These are phyloP conservation scores for Montipora sp. DNA, from an alignment of 64 coral and sea anemone genomes.

Conservation along the genomic window DNA sequence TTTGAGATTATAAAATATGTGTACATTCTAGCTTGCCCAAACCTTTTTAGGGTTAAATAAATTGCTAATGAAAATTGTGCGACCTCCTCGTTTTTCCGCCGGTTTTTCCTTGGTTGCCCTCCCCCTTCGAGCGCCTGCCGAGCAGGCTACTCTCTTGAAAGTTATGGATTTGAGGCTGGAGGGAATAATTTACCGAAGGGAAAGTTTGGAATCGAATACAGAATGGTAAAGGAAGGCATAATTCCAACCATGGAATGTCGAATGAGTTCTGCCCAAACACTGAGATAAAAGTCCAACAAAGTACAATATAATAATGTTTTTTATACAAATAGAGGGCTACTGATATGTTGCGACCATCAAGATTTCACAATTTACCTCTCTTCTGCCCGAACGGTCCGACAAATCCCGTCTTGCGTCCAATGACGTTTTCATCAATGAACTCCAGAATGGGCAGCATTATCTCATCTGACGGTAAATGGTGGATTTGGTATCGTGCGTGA, in stretches of 20 bases:
- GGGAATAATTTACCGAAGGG: too few species aligned
- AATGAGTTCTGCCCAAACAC: not conserved
- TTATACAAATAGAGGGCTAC: not conserved
- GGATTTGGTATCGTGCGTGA: not conserved
- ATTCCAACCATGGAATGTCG: not conserved
- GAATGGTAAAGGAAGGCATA: not conserved
- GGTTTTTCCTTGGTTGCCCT: too few species aligned
- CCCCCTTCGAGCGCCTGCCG: too few species aligned
- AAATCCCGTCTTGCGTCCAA: conserved; percentile 78
- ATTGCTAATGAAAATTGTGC: too few species aligned
- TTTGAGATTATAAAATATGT: too few species aligned
- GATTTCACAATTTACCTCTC: conserved; percentile 35
- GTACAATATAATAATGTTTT: not conserved
- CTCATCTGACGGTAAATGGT: not conserved
- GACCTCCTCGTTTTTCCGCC: too few species aligned
- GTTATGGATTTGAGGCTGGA: too few species aligned
- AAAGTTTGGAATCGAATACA: not conserved
- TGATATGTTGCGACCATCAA: not conserved
- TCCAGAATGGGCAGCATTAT: conserved; percentile 70
- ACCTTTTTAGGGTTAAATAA: too few species aligned
- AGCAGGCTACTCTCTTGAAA: too few species aligned
- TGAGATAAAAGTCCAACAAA: not conserved
- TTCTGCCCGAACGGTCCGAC: conserved; percentile 67
- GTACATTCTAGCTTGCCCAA: too few species aligned
- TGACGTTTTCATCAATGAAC: conserved; percentile 81